Percentiles rank a stretch among this genome's conserved stretches.
phyloP scores from a whole-genome alignment of 2,797 vertebrate genomes.

The Typhlichthys eigenmanni region DNA sequence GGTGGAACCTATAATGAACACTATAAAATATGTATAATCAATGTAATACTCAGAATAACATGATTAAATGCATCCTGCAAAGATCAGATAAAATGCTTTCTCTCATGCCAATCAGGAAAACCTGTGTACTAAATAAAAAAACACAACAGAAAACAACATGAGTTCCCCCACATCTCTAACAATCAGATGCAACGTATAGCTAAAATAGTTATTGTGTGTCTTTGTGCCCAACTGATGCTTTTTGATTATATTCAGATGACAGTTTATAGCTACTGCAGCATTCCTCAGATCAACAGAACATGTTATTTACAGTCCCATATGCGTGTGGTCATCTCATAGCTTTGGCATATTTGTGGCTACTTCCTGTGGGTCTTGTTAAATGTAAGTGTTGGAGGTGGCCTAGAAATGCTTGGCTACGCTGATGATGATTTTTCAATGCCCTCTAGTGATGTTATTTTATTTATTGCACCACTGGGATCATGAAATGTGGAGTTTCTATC shows the following conservation, averaged over 20 bases:
- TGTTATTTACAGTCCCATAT: conserved; percentile 43
- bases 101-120: conserved; percentile 5
- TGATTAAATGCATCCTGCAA: conserved; percentile 56
- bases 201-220: conserved; percentile 9
- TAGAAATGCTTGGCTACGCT: conserved; percentile 28
- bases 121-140: too few species aligned
- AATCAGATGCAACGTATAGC: background rate
- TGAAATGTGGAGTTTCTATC: background rate
- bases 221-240: conserved; percentile 15
- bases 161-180: background rate
- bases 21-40: conserved; percentile 37
- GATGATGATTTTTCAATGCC: conserved; percentile 50
- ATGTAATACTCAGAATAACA: conserved; percentile 49
- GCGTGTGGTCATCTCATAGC: conserved; percentile 27
- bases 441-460: conserved; percentile 45
- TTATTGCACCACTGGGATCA: conserved; percentile 2
- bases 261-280: conserved; percentile 22
- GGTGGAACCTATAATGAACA: conserved; percentile 2
- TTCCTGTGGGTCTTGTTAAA: conserved; percentile 31
- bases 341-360: conserved; percentile 5
- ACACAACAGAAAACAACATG: background rate
- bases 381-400: conserved; percentile 28
- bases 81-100: conserved; percentile 27
- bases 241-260: conserved; percentile 30
- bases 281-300: conserved; percentile 39